Evolutionary conservation across 2,113 vertebrate genomes (phyloP).

Genomic region (Chaetura pelagica): DNA sequence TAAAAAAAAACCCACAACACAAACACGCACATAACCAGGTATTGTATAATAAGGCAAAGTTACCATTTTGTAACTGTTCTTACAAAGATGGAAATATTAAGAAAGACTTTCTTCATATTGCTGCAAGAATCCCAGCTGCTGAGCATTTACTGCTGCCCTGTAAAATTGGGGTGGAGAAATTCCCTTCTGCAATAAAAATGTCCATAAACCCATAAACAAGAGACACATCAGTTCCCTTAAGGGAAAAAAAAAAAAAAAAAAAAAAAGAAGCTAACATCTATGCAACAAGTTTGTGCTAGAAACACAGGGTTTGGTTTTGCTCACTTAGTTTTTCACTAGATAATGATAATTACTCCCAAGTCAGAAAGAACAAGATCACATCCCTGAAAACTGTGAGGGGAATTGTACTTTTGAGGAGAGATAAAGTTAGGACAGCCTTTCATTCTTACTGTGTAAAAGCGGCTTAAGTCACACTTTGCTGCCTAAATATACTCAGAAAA

Average conservation of each 20-base stretch:
- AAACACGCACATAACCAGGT: background rate
- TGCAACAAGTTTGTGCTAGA: background rate
- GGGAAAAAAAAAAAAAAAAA: background rate
- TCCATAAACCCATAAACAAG: conserved; percentile 23
- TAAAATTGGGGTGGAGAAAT: conserved; percentile 30
- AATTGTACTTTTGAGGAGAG: background rate
- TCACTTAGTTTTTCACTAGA: background rate
- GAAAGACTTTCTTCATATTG: conserved; percentile 22
- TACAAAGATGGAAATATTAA: conserved; percentile 8
- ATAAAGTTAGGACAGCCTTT: background rate
- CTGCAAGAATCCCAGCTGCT: conserved; percentile 28
- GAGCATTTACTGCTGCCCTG: conserved; percentile 12
- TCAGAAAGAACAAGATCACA: background rate
- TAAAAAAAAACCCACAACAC: background rate
- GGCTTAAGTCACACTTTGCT: background rate
- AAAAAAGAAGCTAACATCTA: background rate
- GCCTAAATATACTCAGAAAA: background rate
- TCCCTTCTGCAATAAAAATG: conserved; percentile 31
- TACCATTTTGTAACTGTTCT: background rate
- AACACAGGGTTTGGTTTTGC: background rate
- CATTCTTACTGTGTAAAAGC: background rate
- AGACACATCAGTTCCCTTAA: background rate
- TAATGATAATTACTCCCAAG: background rate
- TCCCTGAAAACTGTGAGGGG: background rate
- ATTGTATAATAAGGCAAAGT: background rate